Conservation (phyloP, 2,888 invertebrate species). For the Pristionchus japonicus region DNA sequence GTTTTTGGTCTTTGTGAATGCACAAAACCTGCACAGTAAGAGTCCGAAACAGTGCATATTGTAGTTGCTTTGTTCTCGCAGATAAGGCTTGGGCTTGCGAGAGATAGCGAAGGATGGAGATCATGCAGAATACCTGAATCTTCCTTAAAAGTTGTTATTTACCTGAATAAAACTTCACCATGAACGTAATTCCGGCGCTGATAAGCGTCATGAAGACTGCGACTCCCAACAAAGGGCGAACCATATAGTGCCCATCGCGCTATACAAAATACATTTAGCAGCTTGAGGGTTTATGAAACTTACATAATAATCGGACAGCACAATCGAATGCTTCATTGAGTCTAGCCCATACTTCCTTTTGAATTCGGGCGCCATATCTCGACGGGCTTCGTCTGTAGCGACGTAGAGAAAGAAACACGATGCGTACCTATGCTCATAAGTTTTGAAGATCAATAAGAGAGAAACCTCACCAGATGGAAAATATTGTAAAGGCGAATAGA, state of each 20-base stretch:
- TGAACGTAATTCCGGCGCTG: not conserved
- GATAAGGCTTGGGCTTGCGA: not conserved
- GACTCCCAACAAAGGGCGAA: not conserved
- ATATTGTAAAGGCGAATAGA: not conserved
- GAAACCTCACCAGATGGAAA: not conserved
- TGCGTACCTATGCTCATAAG: not conserved
- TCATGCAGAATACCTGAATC: not conserved
- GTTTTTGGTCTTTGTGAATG: not conserved
- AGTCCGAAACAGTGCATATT: not conserved
- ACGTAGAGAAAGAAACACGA: not conserved
- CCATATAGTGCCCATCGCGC: not conserved
- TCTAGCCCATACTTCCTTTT: not conserved
- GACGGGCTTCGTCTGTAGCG: not conserved
- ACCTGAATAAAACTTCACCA: not conserved
- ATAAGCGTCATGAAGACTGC: not conserved
- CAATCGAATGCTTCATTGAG: not conserved
- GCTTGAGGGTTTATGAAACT: too few relatives aligned
- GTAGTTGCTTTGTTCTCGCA: not conserved
- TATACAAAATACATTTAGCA: not conserved
- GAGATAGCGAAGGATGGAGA: not conserved
- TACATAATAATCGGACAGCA: not conserved
- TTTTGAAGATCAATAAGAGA: not conserved
- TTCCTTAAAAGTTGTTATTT: not conserved
- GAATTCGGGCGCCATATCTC: not conserved
- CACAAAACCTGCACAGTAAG: not conserved